Evolutionary conservation across 1,140 invertebrate genomes (phyloP), one percentile per base, ranked within the genome.

Genomic region (Grapholita molesta): DNA sequence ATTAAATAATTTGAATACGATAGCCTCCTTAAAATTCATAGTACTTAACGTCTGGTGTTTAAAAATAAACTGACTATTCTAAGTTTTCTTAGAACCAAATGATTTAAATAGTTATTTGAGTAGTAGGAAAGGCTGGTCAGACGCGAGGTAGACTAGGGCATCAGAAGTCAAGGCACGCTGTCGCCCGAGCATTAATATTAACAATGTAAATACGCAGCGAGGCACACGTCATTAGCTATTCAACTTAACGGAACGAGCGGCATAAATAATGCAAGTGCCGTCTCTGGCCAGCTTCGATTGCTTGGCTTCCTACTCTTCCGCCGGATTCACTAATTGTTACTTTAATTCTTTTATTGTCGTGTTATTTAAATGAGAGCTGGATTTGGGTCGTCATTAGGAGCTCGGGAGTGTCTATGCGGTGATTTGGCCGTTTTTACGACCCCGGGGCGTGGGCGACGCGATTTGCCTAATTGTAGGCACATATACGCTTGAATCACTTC

Each of bases 251-350:
- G 86, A 90, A 88, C 83, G 81, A 38, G 57, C 69, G 35, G 67
- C 78, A 90, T 90, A 86, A 84, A 88, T 90, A 84, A 89, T 90
- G 82, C 88, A 90, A 76, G 71, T 71, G 77, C 74, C 79, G 82
- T 82, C 42, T 52, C 42, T 61, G 55, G 55, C 25, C 75, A 52
- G 42, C 42, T 67, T 30, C 52, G 66, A 68, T 68, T 57, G 53
- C 66, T 53, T 74, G 66, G 78, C 67, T 69, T 84, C 76, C 78
- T 74, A 71, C 70, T 52, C 25, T 66, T 71, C 76, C 82, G 83
- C 80, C 83, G 81, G 68, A 52, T 69, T 52, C 21, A 68, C 68
- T 80, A 83, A 83, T 82, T 83, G 78, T 80, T 83, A 78, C 77
- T 79, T 72, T 83, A 84, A 86, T 83, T 74, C 70, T 71, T 82